Evolutionary conservation across 1,140 invertebrate species (phyloP), one percentile per base, ranked within the genome.

Genomic region (Procambarus clarkii): DNA sequence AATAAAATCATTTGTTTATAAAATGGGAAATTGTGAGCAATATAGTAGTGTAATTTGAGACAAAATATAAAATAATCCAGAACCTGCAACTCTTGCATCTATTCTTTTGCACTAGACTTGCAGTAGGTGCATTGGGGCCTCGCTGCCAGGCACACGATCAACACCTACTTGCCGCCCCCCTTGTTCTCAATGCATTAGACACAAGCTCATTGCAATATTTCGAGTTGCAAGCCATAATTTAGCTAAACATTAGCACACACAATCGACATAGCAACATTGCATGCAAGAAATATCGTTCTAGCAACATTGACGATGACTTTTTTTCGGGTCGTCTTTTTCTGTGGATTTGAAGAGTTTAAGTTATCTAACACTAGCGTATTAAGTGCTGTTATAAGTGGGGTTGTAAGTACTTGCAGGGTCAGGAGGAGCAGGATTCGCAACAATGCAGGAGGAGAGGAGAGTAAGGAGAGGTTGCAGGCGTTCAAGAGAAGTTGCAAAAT

Each of bases 81-180:
- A 78, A 85, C 88, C 82, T 85, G 88, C 88, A 91, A 91, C 88
- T 91, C 88, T 91, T 91, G 21, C 74, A 54, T 84, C 88, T 84
- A 91, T 91, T 91, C 88, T 91, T 91, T 91, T 58, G 81, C 81
- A 76, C 88, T 82, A 91, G 82, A 91, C 88, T 91, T 91, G 88
- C 88, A 91, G 85, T 91, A 91, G 88, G 88, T 91, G 88, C 88
- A 91, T 91, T 91, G 88, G 88, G 54, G 46, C 21, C 76, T n/a
- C 88, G 81, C 88, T 91, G 88, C 88, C 88, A 78, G 88, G 15
- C 88, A 78, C 76, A 91, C 88, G 88, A 91, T 85, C 74, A 91
- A 79, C 76, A 50, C 88, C 81, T 91, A 77, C 81, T 91, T 82
- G 54, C 34, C 64, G 46, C 81, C 64, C 88, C n/a, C 7, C 50